phyloP scores from a whole-genome alignment of 2,113 vertebrate species.

The Syrmaticus mikado region DNA sequence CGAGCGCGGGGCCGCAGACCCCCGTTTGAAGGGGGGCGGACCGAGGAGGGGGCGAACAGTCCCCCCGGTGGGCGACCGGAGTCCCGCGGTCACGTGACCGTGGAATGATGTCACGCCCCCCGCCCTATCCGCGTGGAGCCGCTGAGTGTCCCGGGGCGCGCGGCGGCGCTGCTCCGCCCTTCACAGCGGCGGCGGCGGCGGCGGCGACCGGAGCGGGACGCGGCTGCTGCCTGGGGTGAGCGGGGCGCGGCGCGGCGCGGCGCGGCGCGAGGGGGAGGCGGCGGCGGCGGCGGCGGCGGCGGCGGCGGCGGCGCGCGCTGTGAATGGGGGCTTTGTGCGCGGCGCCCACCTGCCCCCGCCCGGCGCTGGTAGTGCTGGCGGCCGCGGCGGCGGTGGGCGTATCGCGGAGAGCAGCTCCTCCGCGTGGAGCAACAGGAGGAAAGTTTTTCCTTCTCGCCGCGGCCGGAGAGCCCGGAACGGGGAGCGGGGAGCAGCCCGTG shows the following conservation, averaged over 20 bases:
- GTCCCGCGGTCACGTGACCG: too few species aligned
- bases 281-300: not conserved
- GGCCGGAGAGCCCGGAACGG: not conserved
- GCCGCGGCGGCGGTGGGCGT: not conserved
- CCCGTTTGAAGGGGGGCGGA: too few species aligned
- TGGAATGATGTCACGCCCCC: too few species aligned
- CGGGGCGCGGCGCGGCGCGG: not conserved
- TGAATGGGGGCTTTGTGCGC: slow-evolving; percentile 35
- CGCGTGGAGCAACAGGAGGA: not conserved
- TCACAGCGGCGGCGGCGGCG: not conserved
- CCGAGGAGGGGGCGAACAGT: too few species aligned
- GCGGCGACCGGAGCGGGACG: not conserved
- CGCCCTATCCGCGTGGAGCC: too few species aligned
- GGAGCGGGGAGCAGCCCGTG: not conserved
- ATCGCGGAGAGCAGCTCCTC: not conserved
- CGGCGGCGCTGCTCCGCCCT: not conserved
- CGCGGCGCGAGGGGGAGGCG: not conserved
- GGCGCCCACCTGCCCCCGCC: slow-evolving; percentile 38
- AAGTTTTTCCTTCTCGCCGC: not conserved
- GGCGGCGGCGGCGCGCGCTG: not conserved
- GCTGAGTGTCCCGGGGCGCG: not conserved
- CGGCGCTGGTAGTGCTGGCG: not conserved
- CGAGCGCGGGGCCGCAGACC: too few species aligned
- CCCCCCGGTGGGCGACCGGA: too few species aligned
- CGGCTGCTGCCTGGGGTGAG: not conserved